Evolutionary conservation across 2,888 invertebrate species (phyloP), one percentile per base, ranked within the genome.

Genomic region (Hirtodrosophila confusa): DNA sequence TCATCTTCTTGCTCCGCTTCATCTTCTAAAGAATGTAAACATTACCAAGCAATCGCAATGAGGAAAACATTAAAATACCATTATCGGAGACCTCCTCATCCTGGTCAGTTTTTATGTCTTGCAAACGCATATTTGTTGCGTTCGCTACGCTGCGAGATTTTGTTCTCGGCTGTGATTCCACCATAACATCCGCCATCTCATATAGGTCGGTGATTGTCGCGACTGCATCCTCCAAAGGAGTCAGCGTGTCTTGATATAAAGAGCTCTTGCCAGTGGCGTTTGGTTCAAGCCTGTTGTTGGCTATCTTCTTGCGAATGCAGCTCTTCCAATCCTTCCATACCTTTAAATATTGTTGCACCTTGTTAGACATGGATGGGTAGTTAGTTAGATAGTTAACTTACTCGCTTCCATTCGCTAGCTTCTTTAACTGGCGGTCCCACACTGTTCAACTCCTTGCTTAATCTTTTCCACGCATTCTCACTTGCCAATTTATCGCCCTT

Each of bases 271-370:
- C 85, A 4, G 63, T 74, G 10, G 48, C 62, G 31, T 69, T 82
- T 1, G 82, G 65, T 5, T 80, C 80, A 31, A 80, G 36, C 3
- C 80, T 56, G 49, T 85, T 80, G 45, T 60, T 75, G 1, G 75
- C 71, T 31, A 80, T 80, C 45, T 80, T 80, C 37, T 79, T 80
- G 12, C 77, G 69, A n/a, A 80, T 82, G 64, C 79, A 77, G 12
- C 64, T 79, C 37, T 79, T 80, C 80, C 80, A 80, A 37, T 80
- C 80, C 44, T 85, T 85, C 80, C 80, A 80, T 2, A 85, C 80
- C 79, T 80, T 12, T 9, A 4, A 17, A 5, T 5, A 27, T 27
- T 24, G 17, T 17, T 31, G 31, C 9, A 31, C 7, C 1, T 7
- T 12, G 9, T 17, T 17, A 11, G 3, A 8, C 3, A 10, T 10